phyloP scores from a whole-genome alignment of 2,888 invertebrate genomes.

The Trissonchulus sp. region DNA sequence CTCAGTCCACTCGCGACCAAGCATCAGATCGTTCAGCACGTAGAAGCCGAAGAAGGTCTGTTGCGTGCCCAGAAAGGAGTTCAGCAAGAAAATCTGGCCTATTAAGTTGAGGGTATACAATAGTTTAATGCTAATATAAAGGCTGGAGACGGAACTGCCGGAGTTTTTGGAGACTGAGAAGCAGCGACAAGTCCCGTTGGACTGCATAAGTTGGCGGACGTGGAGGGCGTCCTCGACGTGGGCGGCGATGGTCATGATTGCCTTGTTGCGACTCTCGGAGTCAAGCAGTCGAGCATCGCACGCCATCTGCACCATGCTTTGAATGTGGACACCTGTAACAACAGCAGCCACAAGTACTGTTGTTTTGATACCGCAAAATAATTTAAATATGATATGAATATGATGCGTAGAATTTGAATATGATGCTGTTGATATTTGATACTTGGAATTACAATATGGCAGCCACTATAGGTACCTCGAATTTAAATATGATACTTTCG shows the following conservation, averaged over 20 bases:
- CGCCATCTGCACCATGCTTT: conserved; percentile 52
- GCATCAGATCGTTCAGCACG: conserved; percentile 50
- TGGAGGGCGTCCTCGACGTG: conserved; percentile 51
- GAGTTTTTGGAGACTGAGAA: conserved; percentile 43
- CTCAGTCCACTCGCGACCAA: conserved; percentile 51
- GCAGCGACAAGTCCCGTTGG: conserved; percentile 20
- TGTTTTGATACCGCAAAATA: too few species aligned
- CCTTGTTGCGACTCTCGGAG: conserved; percentile 46
- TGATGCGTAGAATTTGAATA: too few species aligned
- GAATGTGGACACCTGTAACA: conserved; percentile 49
- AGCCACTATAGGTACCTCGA: too few species aligned
- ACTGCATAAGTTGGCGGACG: conserved; percentile 47
- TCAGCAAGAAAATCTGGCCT: conserved; percentile 50
- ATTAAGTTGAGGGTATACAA: conserved; percentile 50
- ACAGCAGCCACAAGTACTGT: neutral
- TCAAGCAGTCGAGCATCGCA: conserved; percentile 50
- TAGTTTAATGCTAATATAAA: conserved; percentile 45
- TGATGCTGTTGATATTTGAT: too few species aligned
- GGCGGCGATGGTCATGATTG: conserved; percentile 49
- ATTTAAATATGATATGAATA: too few species aligned
- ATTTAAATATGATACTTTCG: too few species aligned
- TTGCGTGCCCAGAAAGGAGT: conserved; percentile 50
- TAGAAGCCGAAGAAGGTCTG: conserved; percentile 50
- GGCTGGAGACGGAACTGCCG: conserved; percentile 50
- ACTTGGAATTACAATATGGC: too few species aligned